A percentile compares a stretch with the other conserved stretches of the same genome.
phyloP scores from a whole-genome alignment of 2,888 invertebrate species.

The Mythimna impura region DNA sequence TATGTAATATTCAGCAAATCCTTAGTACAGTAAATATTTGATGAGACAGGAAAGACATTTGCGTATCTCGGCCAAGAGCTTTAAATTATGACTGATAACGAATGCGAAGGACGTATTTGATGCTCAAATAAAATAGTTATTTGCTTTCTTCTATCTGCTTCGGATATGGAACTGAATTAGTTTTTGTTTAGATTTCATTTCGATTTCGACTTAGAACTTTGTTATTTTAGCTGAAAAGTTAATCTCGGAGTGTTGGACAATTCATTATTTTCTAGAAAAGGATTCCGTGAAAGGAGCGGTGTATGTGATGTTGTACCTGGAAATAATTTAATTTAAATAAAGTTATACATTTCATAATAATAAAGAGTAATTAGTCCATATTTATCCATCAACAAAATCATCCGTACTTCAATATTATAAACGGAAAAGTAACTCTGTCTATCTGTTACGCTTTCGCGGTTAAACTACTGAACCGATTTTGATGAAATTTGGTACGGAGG shows the following conservation, averaged over 20 bases:
- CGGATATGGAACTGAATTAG: not conserved
- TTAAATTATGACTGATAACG: constrained; percentile 29
- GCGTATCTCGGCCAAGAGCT: constrained; percentile 2
- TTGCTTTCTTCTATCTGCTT: constrained; percentile 7
- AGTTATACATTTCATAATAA: no score
- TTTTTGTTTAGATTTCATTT: not conserved
- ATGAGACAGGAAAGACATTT: constrained; percentile 2
- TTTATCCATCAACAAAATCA: no score
- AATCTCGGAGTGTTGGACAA: not conserved
- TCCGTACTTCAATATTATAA: no score
- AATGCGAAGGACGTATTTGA: constrained; percentile 13
- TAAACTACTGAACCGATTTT: no score
- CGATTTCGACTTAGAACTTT: not conserved
- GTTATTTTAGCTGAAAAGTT: not conserved
- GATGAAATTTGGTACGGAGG: no score
- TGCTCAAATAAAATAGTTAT: constrained; percentile 18
- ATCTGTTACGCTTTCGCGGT: no score
- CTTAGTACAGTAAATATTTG: constrained; percentile 26
- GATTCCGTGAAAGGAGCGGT: no score
- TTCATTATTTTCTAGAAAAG: not conserved
- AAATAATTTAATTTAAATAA: no score
- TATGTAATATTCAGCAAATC: constrained; percentile 17
- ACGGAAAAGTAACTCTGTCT: no score
- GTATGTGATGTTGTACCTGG: no score
- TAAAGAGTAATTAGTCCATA: no score